phyloP scores from a whole-genome alignment of 2,797 vertebrate species.

The Falco peregrinus region DNA sequence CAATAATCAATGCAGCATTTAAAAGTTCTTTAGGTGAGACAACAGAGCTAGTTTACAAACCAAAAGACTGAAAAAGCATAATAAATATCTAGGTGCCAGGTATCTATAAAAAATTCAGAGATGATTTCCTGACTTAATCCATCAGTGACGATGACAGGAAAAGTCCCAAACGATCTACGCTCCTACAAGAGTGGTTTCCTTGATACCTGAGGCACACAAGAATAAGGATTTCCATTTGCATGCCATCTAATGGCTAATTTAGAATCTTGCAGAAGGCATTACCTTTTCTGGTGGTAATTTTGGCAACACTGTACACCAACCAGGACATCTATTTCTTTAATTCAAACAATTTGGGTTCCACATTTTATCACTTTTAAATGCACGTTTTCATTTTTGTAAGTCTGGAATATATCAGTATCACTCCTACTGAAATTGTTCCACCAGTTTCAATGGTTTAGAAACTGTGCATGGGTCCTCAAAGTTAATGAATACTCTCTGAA shows the following conservation, averaged over 20 bases:
- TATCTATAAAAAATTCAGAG: not conserved
- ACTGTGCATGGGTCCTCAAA: not conserved
- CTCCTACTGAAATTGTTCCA: not conserved
- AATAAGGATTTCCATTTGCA: not conserved
- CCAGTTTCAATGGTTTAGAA: not conserved
- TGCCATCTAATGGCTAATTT: not conserved
- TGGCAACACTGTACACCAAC: not conserved
- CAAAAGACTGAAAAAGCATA: not conserved
- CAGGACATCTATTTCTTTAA: not conserved
- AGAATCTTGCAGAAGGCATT: not conserved
- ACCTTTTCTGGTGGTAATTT: not conserved
- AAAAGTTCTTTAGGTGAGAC: not conserved
- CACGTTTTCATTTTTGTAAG: not conserved
- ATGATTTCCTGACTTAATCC: not conserved
- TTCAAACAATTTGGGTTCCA: not conserved
- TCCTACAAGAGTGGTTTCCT: not conserved
- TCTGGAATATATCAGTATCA: not conserved
- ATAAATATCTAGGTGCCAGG: not conserved
- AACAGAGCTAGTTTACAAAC: not conserved
- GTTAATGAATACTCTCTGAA: not conserved
- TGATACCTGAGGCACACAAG: not conserved
- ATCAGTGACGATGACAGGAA: not conserved
- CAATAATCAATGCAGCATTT: not conserved
- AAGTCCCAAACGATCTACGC: not conserved
- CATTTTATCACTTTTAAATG: not conserved